These are phyloP conservation scores for Metaphire vulgaris DNA, from an alignment of 1,140 invertebrate species.

Conservation along the genomic window DNA sequence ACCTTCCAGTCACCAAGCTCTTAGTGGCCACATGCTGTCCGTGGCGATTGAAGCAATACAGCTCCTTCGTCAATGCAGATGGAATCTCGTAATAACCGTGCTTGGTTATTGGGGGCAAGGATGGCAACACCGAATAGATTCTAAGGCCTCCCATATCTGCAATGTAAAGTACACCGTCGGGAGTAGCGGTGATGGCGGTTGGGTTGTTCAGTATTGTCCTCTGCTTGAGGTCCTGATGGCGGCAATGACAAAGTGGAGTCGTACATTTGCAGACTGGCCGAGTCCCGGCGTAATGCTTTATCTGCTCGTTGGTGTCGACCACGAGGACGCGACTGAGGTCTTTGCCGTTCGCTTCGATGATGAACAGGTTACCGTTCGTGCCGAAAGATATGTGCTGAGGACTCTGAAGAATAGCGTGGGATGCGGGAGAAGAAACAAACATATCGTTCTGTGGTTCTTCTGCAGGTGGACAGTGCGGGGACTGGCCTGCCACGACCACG, in stretches of 20 bases:
- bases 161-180: slow-evolving; percentile 79
- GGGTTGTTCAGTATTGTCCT: slow-evolving; percentile 87
- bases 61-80: slow-evolving; percentile 82
- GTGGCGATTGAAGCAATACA: slow-evolving; percentile 92
- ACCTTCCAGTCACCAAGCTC: slow-evolving; percentile 85
- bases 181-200: slow-evolving; percentile 80
- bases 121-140: slow-evolving; percentile 80
- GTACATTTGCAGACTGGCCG: slow-evolving; percentile 91
- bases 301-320: slow-evolving; percentile 84
- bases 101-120: slow-evolving; percentile 78
- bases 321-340: slow-evolving; percentile 80
- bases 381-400: slow-evolving; percentile 88
- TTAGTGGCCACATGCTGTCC: slow-evolving; percentile 87
- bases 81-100: slow-evolving; percentile 86
- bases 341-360: slow-evolving; percentile 85
- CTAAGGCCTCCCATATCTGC: slow-evolving; percentile 77
- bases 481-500: slow-evolving; percentile 82
- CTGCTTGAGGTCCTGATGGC: slow-evolving; percentile 73
- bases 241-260: slow-evolving; percentile 73
- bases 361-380: slow-evolving; percentile 83
- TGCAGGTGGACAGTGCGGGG: slow-evolving; percentile 79
- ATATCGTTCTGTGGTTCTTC: slow-evolving; percentile 53
- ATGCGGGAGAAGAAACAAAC: slow-evolving; percentile 32
- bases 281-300: slow-evolving; percentile 79
- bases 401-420: slow-evolving; percentile 78